Evolutionary conservation across 2,113 vertebrate genomes (phyloP).

Genomic region (Grallaria varia): DNA sequence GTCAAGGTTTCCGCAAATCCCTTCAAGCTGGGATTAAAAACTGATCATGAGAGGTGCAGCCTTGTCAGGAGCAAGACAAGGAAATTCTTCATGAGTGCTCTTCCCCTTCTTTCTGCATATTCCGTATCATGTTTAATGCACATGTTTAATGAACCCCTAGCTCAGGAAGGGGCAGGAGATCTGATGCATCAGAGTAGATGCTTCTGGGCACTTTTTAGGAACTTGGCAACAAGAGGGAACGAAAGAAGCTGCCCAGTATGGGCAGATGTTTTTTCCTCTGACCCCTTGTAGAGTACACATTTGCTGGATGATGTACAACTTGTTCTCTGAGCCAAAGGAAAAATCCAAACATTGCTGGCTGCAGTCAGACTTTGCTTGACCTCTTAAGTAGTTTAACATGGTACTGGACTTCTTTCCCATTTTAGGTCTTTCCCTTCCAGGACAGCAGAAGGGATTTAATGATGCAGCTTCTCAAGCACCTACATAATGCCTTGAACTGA

Average conservation of each 20-base stretch:
- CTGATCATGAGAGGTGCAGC: background rate
- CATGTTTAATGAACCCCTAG: background rate
- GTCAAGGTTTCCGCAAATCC: background rate
- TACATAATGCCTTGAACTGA: background rate
- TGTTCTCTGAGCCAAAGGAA: conserved; percentile 52
- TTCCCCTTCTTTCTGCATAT: background rate
- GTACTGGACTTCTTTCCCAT: conserved; percentile 40
- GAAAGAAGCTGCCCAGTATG: conserved; percentile 10
- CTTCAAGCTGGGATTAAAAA: background rate
- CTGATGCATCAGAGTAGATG: background rate
- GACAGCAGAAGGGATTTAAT: background rate
- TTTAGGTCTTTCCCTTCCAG: conserved; percentile 28
- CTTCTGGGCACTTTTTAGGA: conserved; percentile 30
- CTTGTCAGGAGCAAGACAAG: background rate
- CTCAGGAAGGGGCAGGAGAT: background rate
- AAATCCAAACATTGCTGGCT: conserved; percentile 54
- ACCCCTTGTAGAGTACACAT: conserved; percentile 37
- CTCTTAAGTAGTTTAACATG: conserved; percentile 59
- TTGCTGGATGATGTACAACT: conserved; percentile 39
- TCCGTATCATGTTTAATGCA: background rate
- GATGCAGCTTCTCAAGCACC: background rate
- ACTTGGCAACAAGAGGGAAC: background rate
- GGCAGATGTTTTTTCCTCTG: conserved; percentile 44
- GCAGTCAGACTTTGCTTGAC: conserved; percentile 26
- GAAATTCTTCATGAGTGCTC: background rate